A percentile compares a stretch with the other conserved stretches of the same genome.
phyloP scores from a whole-genome alignment of 2,797 vertebrate genomes.

The Falco concolor region DNA sequence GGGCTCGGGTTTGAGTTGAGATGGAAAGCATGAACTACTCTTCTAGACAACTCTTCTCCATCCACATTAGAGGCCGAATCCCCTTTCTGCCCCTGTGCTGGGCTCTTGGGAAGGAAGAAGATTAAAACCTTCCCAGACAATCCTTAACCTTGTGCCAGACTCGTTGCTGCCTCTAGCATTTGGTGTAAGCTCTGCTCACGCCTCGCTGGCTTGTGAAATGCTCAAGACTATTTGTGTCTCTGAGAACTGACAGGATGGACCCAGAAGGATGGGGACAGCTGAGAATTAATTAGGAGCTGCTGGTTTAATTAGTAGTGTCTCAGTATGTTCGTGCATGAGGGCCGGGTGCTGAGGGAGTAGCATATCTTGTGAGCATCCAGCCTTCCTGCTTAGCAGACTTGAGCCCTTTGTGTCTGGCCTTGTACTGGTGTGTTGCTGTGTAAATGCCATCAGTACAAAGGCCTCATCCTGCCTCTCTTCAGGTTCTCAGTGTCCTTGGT shows the following conservation, averaged over 20 bases:
- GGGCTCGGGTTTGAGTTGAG: background rate
- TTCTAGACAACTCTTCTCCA: background rate
- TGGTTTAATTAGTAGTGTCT: slow-evolving; percentile 35
- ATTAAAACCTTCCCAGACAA: background rate
- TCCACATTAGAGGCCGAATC: background rate
- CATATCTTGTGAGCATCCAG: background rate
- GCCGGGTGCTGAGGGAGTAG: background rate
- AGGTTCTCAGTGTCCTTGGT: background rate
- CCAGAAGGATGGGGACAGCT: slow-evolving; percentile 20
- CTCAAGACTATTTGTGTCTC: background rate
- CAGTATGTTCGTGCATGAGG: background rate
- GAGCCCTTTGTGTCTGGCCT: background rate
- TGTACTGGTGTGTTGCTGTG: background rate
- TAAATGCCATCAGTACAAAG: background rate
- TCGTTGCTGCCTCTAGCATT: fast-evolving
- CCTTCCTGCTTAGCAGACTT: background rate
- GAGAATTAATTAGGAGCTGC: slow-evolving; percentile 32
- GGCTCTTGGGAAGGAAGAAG: background rate
- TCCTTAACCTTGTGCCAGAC: background rate
- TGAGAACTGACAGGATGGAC: background rate
- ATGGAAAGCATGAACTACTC: background rate
- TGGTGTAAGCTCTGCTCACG: background rate
- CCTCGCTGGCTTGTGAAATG: background rate
- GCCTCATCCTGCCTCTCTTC: background rate
- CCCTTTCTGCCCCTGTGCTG: background rate